phyloP scores from a whole-genome alignment of 2,113 vertebrate genomes.

The Erinaceus europaeus region DNA sequence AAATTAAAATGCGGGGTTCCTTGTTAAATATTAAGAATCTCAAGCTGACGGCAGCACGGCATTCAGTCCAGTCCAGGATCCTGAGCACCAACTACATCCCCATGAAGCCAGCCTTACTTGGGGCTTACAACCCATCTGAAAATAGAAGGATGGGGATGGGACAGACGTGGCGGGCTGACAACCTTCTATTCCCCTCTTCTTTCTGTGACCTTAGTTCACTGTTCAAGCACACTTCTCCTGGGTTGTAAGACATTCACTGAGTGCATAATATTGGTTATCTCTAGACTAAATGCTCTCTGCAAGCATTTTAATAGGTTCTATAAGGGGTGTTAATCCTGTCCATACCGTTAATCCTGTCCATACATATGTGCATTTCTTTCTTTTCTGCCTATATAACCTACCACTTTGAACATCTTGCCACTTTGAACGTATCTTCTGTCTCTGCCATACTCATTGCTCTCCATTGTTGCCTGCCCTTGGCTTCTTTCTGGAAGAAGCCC shows the following conservation, averaged over 20 bases:
- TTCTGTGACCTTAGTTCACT: not conserved
- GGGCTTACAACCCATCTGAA: not conserved
- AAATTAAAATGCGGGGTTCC: not conserved
- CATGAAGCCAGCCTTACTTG: not conserved
- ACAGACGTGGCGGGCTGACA: not conserved
- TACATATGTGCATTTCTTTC: accelerated
- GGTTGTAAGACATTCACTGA: not conserved
- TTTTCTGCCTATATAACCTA: not conserved
- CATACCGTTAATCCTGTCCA: not conserved
- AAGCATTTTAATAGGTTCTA: not conserved
- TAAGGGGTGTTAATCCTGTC: not conserved
- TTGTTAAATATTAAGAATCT: not conserved
- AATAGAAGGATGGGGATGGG: not conserved
- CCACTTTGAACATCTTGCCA: not conserved
- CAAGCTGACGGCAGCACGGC: not conserved
- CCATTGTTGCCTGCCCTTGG: not conserved
- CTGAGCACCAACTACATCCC: not conserved
- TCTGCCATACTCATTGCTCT: not conserved
- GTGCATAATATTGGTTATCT: too few relatives aligned
- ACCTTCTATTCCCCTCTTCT: accelerated
- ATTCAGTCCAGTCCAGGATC: not conserved
- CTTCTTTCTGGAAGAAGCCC: not conserved
- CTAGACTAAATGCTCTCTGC: not conserved
- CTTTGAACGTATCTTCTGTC: not conserved
- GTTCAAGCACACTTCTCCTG: not conserved